Base-by-base conservation (phyloP, 2,113 vertebrate species). In the Pachycephala philippinensis region DNA sequence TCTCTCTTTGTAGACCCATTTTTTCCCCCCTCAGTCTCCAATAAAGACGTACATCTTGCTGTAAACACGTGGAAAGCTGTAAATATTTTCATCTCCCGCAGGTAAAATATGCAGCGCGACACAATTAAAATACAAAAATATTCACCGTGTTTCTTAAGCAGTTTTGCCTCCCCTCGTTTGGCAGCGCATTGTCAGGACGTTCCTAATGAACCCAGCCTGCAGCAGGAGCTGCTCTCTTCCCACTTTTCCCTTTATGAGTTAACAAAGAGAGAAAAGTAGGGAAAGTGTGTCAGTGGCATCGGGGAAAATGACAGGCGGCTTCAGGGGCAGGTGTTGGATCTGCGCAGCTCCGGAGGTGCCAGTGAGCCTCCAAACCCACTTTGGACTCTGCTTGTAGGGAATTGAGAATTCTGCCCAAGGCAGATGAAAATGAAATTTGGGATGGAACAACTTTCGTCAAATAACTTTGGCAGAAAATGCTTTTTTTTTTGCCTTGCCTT, bases 331-430 rank as follows among this genome's bases (percentile, higher is more conserved):
- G 37, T 35, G 69, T 44, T 93, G 69, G 81, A 31, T 77, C 74
- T 82, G 81, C 57, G 10, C 60, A 40, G 80, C 65, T 92, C 89
- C 5, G 13, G 47, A 84, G 44, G 57, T 84, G 89, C 52, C 81
- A 45, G 7, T 8, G 56, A 74, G 78, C 54, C 82, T 88, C 52
- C 60, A 85, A 85, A 83, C 45, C 21, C 63, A 2, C 87, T 78
- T 87, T 79, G 82, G 94, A 47, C 78, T 89, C 61, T 22, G 15
- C 81, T n/a, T 10, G 30, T 22, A 79, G 59, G 66, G 87, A 83
- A 80, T 37, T 11, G 59, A 96, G 65, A 63, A 57, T 91, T 94
- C 78, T 90, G 84, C 87, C 91, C 82, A 82, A 85, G 63, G 87
- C 70, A 93, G 77, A 85, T n/a, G 14, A 63, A 85, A 87, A 90